phyloP scores from a whole-genome alignment of 2,113 vertebrate genomes.

The Anolis sagrei region DNA sequence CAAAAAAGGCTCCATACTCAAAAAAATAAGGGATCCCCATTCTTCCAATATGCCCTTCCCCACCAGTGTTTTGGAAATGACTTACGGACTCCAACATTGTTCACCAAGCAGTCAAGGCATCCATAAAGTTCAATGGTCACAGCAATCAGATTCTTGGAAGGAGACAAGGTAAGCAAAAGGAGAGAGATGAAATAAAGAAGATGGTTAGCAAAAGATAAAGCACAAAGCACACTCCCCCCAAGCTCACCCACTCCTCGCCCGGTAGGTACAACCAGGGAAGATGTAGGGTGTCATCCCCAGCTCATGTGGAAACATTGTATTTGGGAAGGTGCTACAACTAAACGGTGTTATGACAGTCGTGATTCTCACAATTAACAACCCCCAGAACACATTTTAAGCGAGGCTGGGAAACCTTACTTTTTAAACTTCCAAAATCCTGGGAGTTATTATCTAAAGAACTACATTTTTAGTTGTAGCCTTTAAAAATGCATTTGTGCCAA shows the following conservation, averaged over 20 bases:
- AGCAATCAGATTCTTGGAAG: slow-evolving; percentile 73
- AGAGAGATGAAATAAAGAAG: neutral
- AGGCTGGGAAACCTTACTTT: no score
- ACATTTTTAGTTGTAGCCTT: neutral
- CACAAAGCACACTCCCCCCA: no score
- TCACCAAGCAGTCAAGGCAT: slow-evolving; percentile 84
- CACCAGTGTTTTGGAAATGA: neutral
- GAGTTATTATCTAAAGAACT: neutral
- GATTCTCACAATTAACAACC: no score
- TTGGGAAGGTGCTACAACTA: no score
- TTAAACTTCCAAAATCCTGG: neutral
- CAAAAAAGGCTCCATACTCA: no score
- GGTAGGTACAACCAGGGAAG: no score
- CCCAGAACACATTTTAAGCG: no score
- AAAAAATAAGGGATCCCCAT: neutral
- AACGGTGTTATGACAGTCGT: no score
- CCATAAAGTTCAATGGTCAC: slow-evolving; percentile 73
- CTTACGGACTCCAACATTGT: slow-evolving; percentile 87
- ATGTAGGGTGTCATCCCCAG: no score
- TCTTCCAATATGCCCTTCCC: neutral
- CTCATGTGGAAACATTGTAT: no score
- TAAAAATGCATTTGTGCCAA: no score
- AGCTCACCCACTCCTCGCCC: neutral
- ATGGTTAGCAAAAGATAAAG: neutral
- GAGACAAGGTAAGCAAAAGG: neutral